phyloP scores from a whole-genome alignment of 2,113 vertebrate species.

The Dasypus novemcinctus region DNA sequence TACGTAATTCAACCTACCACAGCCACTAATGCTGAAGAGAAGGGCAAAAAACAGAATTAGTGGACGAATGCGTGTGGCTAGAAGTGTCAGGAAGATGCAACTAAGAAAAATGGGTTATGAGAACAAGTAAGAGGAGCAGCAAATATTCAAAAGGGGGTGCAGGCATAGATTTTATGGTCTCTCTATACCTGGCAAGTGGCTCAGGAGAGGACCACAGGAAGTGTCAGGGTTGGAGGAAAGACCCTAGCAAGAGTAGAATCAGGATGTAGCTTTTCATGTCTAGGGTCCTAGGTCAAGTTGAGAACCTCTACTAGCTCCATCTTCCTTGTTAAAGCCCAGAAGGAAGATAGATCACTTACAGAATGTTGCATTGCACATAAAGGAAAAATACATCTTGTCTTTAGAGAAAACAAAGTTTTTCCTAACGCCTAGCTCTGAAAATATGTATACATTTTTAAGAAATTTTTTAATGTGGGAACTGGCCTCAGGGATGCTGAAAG shows the following conservation, averaged over 20 bases:
- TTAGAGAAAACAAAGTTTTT: neutral
- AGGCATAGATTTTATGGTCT: neutral
- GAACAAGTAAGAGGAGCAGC: neutral
- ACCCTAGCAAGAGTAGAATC: rapidly evolving
- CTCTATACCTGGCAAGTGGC: neutral
- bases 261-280: neutral
- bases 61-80: neutral
- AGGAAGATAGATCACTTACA: neutral
- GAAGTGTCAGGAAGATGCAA: neutral
- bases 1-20: too few relatives aligned
- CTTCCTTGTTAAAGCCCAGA: neutral
- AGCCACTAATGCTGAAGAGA: neutral
- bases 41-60: neutral
- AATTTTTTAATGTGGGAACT: neutral
- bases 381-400: neutral
- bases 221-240: rapidly evolving
- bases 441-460: neutral
- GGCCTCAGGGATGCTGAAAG: conserved; percentile 15
- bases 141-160: neutral
- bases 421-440: conserved; percentile 1
- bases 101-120: neutral
- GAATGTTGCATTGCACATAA: neutral
- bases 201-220: too few relatives aligned
- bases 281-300: neutral
- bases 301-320: neutral